Evolutionary conservation across 1,140 invertebrate species (phyloP), one percentile per base, ranked within the genome.

Genomic region (Drosophila pectinifera): DNA sequence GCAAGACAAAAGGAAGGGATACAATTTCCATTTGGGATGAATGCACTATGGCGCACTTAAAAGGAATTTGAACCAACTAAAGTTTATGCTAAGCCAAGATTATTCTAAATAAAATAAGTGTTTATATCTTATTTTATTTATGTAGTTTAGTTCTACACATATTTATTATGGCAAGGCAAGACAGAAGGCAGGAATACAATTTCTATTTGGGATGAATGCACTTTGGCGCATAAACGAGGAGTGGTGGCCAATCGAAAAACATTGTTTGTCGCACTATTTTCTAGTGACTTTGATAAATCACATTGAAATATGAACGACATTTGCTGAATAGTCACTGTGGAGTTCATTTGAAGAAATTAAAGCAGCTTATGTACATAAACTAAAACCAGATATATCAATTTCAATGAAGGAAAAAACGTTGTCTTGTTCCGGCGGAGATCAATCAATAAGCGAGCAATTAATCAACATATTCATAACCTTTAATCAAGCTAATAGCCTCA

Each of bases 401-500:
- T 11, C 8, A n/a, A 1, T 1, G 28, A 10, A 13, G n/a, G 13
- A 26, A 10, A 13, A 39, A 16, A 8, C 5, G 18, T 63, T 22
- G 22, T 16, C 24, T 28, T 24, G 1, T 7, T 54, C 22, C 4
- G 13, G 0, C 24, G 5, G 14, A 18, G 45, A 54, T 67, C 39
- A 42, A 57, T 31, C 41, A n/a, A 31, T 31, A 22, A 14, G 14
- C 28, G 10, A n/a, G n/a, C 31, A 24, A 63, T 62, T 36, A 49
- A 74, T 67, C 31, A 65, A 36, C 18, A 26, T 65, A 67, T 54
- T 81, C 55, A 65, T 51, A 61, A 54, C 20, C 54, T 68, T 69
- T 79, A 79, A 88, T 88, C 70, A 79, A 67, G 39, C 55, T 86
- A 88, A 86, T 86, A 63, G 82, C 78, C 36, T 48, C 18, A 26